Conservation (phyloP, 2,113 vertebrate genomes). For the Oryzias woworae region DNA sequence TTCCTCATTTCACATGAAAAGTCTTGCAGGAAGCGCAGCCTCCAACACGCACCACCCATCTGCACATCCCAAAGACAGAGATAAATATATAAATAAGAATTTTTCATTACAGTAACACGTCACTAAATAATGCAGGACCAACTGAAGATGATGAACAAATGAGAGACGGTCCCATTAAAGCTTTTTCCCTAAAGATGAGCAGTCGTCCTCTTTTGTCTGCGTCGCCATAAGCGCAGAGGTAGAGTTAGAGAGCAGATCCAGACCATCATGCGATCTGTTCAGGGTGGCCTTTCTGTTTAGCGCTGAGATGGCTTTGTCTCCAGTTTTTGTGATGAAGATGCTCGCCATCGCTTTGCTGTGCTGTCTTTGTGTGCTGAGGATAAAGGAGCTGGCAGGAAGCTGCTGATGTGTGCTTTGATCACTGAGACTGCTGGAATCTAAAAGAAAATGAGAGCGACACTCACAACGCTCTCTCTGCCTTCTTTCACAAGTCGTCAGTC, state of each 20-base stretch:
- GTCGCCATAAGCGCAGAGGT: conserved; percentile 26
- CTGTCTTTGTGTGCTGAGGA: too few species aligned
- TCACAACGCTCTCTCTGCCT: too few species aligned
- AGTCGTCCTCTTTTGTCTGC: conserved; percentile 23
- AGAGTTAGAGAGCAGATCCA: conserved; percentile 9
- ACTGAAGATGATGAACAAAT: conserved; percentile 66
- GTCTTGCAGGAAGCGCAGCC: conserved; percentile 46
- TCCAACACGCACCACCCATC: conserved; percentile 17
- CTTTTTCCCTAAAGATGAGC: conserved; percentile 65
- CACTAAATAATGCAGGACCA: conserved; percentile 76
- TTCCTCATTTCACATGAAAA: conserved; percentile 79
- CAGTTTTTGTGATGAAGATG: too few species aligned
- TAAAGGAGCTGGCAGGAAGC: too few species aligned
- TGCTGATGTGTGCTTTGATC: too few species aligned
- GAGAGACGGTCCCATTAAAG: conserved; percentile 75
- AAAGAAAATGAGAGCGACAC: too few species aligned
- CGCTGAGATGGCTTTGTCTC: neutral
- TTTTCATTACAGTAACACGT: conserved; percentile 81
- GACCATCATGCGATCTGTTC: conserved; percentile 5
- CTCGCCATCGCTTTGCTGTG: too few species aligned
- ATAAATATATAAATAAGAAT: conserved; percentile 71
- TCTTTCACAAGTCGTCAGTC: too few species aligned
- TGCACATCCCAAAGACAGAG: conserved; percentile 35
- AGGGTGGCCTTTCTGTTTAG: conserved; percentile 36
- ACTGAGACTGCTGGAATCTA: too few species aligned